Evolutionary conservation across 2,888 invertebrate genomes (phyloP).

Genomic region (Melangyna quadrimaculata): DNA sequence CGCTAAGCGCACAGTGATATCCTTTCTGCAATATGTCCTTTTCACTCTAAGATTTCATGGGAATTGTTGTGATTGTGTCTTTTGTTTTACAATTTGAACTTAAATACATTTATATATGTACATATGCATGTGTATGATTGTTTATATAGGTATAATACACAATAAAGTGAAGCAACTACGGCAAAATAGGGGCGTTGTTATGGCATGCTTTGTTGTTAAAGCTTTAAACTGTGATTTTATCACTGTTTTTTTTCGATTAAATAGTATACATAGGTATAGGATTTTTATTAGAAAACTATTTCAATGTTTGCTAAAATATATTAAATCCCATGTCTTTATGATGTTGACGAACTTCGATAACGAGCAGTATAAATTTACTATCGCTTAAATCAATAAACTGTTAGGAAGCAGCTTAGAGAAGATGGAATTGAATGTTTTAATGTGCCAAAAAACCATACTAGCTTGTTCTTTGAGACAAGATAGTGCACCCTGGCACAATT

Average conservation of each 20-base stretch:
- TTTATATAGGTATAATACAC: not conserved
- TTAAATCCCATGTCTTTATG: not conserved
- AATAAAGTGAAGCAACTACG: conserved; percentile 13
- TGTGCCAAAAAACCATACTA: no score
- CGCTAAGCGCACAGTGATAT: conserved; percentile 30
- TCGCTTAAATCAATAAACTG: not conserved
- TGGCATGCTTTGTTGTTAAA: conserved; percentile 22
- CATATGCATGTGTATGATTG: not conserved
- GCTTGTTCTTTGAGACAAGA: no score
- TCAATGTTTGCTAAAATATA: not conserved
- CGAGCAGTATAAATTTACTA: not conserved
- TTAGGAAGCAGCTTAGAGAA: no score
- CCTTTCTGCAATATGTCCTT: conserved; percentile 31
- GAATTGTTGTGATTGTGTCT: conserved; percentile 56
- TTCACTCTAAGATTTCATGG: conserved; percentile 57
- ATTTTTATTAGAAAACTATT: conserved; percentile 11
- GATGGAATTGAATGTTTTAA: no score
- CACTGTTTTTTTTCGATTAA: conserved; percentile 28
- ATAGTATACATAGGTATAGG: no score
- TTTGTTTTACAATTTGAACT: conserved; percentile 52
- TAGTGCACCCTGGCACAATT: no score
- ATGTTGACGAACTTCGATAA: not conserved
- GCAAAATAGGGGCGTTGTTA: conserved; percentile 42
- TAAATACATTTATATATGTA: conserved; percentile 11
- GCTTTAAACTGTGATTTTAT: conserved; percentile 9